Evolutionary conservation across 2,797 vertebrate genomes (phyloP), one percentile per base, ranked within the genome.

Genomic region (Serranus cabrilla): DNA sequence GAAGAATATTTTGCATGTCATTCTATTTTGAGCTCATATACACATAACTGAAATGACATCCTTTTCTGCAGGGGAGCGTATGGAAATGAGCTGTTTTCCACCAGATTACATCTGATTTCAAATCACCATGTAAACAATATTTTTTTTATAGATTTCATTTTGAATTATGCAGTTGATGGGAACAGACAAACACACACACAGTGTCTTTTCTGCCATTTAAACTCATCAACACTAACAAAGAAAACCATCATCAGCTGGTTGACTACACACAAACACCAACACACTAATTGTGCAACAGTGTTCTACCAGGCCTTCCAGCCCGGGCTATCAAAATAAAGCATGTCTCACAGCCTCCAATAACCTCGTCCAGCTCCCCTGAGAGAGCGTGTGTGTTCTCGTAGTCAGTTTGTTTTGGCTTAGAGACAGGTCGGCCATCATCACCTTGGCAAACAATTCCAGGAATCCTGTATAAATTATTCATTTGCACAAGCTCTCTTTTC

Each of bases 401-500:
- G 84, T 85, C 86, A 47, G 93, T 95, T 94, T 95, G 93, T 93
- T 95, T 95, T 95, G 95, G 95, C 94, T 93, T 90, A 84, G 76
- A 90, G 92, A 94, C 92, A 94, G 94, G 93, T 94, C 87, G 66
- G 85, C 93, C 94, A 95, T 96, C 94, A 96, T 95, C 94, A 95
- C 94, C 94, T 94, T 93, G 92, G 92, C 94, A 96, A 95, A 96
- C 93, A 95, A 95, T 94, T 96, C 95, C 94, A 92, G 92, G 94
- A 96, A 95, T 93, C 92, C 90, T 81, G 82, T 90, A 94, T 95
- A 93, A 95, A 96, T 96, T 94, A 96, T 96, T 95, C 93, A 96
- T 95, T 90, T 93, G 90, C 92, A 93, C 91, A 92, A 92, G 91
- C 83, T 86, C 85, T 51, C 83, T 66, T 51, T 78, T 80, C 83